phyloP scores from a whole-genome alignment of 2,113 vertebrate species.

The Perccottus glenii region DNA sequence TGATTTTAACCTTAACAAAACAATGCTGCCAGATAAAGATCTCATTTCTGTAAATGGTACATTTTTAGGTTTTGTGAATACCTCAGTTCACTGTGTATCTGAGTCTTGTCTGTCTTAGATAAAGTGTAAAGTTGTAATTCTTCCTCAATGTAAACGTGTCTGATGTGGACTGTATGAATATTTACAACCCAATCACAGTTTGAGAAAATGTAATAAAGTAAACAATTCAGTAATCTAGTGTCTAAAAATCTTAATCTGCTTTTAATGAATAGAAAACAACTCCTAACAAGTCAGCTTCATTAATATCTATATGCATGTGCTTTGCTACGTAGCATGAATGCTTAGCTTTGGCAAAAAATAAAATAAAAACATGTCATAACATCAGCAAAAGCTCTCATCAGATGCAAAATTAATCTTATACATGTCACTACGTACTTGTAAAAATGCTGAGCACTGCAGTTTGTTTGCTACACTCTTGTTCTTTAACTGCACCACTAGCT shows the following conservation, averaged over 20 bases:
- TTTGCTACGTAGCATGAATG: conserved; percentile 38
- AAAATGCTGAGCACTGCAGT: conserved; percentile 11
- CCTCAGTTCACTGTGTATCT: no score
- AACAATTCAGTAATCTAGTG: conserved; percentile 17
- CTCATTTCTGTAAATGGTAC: not conserved
- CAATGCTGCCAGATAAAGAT: conserved; percentile 44
- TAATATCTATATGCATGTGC: conserved; percentile 24
- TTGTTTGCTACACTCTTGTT: conserved; percentile 37
- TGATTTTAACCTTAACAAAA: conserved; percentile 53
- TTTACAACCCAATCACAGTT: conserved; percentile 59
- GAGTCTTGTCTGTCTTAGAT: no score
- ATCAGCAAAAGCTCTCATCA: conserved; percentile 42
- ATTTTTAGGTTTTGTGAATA: not conserved
- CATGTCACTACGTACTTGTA: not conserved
- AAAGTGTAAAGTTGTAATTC: no score
- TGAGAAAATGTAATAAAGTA: conserved; percentile 34
- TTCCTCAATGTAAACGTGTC: conserved; percentile 37
- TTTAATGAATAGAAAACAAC: not conserved
- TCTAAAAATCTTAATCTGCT: not conserved
- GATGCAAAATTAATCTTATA: conserved; percentile 37
- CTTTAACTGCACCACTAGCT: conserved; percentile 28
- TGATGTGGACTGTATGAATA: conserved; percentile 29
- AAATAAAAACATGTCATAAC: conserved; percentile 40
- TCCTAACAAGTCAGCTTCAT: conserved; percentile 42
- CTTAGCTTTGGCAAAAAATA: conserved; percentile 55